Conservation (phyloP, 2,797 vertebrate species). For the Sarcophilus harrisii region DNA sequence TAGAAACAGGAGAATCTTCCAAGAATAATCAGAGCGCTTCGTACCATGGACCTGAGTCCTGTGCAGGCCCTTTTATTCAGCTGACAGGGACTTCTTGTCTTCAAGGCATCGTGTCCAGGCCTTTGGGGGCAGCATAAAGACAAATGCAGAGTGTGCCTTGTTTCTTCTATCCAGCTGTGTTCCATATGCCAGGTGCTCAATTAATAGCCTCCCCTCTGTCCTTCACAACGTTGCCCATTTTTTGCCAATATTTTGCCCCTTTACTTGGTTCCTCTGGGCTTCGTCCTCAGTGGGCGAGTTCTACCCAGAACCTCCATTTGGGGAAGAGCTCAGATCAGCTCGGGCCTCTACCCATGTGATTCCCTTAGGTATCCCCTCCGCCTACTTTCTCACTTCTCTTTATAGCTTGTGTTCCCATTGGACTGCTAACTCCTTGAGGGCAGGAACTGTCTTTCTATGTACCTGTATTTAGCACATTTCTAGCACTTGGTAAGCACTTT, state of each 20-base stretch:
- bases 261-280: neutral
- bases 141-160: neutral
- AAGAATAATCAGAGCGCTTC: neutral
- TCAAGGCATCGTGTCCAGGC: neutral
- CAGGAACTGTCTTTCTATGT: neutral
- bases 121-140: neutral
- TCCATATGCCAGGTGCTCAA: no score
- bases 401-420: neutral
- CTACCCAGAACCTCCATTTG: neutral
- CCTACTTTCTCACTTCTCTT: neutral
- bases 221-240: neutral
- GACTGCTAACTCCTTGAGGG: neutral
- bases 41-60: neutral
- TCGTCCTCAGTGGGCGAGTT: neutral
- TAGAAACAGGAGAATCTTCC: neutral
- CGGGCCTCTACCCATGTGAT: neutral
- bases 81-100: neutral
- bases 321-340: neutral
- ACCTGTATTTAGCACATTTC: neutral
- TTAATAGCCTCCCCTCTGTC: neutral
- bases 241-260: neutral
- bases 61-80: neutral
- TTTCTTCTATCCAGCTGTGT: neutral
- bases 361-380: neutral
- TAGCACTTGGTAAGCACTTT: no score